Percentiles rank a stretch among this genome's conserved stretches.
phyloP scores from a whole-genome alignment of 2,797 vertebrate species.

The Argentina silus region DNA sequence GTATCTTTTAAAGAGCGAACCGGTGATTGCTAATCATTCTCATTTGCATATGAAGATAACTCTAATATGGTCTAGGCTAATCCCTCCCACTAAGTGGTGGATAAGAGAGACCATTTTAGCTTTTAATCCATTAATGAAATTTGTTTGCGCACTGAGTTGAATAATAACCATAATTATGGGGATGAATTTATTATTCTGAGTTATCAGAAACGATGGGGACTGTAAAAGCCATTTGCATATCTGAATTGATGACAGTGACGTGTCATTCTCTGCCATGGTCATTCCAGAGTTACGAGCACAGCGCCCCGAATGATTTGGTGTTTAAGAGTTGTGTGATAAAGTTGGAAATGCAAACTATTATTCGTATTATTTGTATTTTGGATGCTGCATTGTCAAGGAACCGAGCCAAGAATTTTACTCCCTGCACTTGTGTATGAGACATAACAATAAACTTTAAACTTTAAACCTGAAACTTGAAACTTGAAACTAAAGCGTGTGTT shows the following conservation, averaged over 20 bases:
- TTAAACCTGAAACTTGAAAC: too few relatives aligned
- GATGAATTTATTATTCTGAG: conserved; percentile 79
- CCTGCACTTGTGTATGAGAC: too few relatives aligned
- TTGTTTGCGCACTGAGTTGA: conserved; percentile 84
- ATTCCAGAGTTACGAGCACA: conserved; percentile 42
- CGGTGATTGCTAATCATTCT: conserved; percentile 78
- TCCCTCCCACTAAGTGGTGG: conserved; percentile 77
- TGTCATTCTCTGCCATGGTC: conserved; percentile 78
- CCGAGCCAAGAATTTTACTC: too few relatives aligned
- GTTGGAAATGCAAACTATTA: not conserved
- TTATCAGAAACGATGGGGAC: conserved; percentile 76
- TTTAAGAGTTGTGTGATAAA: conserved; percentile 28
- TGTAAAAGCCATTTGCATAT: conserved; percentile 77
- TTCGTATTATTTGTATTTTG: too few relatives aligned
- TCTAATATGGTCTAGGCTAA: conserved; percentile 79
- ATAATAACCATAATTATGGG: conserved; percentile 80
- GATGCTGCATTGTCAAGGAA: too few relatives aligned
- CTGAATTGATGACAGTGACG: conserved; percentile 77
- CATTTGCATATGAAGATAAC: conserved; percentile 83
- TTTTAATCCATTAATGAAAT: conserved; percentile 85
- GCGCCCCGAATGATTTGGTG: conserved; percentile 45
- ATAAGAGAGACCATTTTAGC: conserved; percentile 80
- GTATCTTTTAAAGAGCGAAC: conserved; percentile 70
- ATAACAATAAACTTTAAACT: too few relatives aligned
- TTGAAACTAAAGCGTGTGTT: too few relatives aligned